Conservation (phyloP, 2,888 invertebrate species). For the Mythimna lalbum region DNA sequence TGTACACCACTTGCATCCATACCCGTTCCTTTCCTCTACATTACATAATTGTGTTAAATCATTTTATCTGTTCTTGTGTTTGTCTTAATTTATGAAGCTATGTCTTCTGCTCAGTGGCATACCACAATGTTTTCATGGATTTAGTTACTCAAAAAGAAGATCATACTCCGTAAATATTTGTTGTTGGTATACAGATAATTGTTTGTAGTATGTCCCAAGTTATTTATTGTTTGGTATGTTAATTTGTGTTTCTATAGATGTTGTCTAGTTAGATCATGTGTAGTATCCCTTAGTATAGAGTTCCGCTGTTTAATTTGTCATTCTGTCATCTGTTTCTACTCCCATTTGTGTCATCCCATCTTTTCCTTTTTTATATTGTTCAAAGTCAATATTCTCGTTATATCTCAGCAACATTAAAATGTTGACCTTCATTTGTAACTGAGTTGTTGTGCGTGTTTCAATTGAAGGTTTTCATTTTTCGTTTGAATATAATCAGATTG, state of each 20-base stretch:
- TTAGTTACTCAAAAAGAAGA: slow-evolving; percentile 35
- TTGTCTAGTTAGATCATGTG: slow-evolving; percentile 70
- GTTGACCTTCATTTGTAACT: slow-evolving; percentile 82
- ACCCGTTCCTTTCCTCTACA: slow-evolving; percentile 76
- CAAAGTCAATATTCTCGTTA: slow-evolving; percentile 72
- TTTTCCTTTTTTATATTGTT: slow-evolving; percentile 73
- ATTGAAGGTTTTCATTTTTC: slow-evolving; percentile 79
- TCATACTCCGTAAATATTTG: slow-evolving; percentile 41
- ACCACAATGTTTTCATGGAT: slow-evolving; percentile 39
- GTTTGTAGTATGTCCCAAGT: slow-evolving; percentile 46
- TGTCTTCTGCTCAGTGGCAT: slow-evolving; percentile 42
- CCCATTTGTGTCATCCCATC: slow-evolving; percentile 62
- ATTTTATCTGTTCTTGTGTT: slow-evolving; percentile 63
- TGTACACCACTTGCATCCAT: slow-evolving; percentile 88
- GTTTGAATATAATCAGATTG: slow-evolving; percentile 69
- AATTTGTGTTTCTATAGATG: slow-evolving; percentile 62
- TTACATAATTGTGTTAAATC: slow-evolving; percentile 65
- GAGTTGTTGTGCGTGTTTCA: slow-evolving; percentile 67
- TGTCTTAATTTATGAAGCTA: slow-evolving; percentile 39
- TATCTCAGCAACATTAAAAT: slow-evolving; percentile 65
- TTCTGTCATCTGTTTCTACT: slow-evolving; percentile 65
- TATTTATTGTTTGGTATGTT: slow-evolving; percentile 65
- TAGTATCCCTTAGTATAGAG: slow-evolving; percentile 67
- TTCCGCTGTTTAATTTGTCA: slow-evolving; percentile 66
- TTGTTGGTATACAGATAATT: slow-evolving; percentile 39